Evolutionary conservation across 2,888 invertebrate species (phyloP), one percentile per base, ranked within the genome.

Genomic region (Luffia ferchaultella): DNA sequence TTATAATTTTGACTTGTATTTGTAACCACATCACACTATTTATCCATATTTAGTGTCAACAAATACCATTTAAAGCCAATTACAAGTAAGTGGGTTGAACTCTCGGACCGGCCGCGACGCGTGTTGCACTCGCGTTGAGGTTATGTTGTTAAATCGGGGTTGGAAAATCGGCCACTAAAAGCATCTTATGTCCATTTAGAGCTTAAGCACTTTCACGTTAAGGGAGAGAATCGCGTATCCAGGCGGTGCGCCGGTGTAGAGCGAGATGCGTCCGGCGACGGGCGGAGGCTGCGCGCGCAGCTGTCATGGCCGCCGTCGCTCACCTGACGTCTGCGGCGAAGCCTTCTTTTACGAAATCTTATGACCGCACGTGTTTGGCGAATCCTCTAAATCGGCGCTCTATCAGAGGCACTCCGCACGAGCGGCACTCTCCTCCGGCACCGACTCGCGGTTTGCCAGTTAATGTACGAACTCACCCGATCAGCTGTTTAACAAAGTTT

Each of bases 401-500:
- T 30, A 30, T 30, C 30, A 12, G 12, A 12, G 12, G 12, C 30
- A 3, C 30, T 30, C 30, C 30, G 30, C 30, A 30, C 30, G 30
- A 30, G 30, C 30, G 5, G 30, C 30, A 30, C 30, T 30, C 12
- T 30, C 30, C 12, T 30, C 12, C 30, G 30, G 30, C 30, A 30
- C 3, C 30, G 30, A 30, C 5, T 30, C 12, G 30, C 30, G 30
- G 30, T 30, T 30, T 30, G 3, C 30, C 30, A 30, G 3, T 7
- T 3, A n/a, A 5, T 9, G 3, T 9, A 16, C 43, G 3, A n/a
- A 42, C 43, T 42, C 43, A 30, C 30, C 46, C 68, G 72, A 82
- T 76, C 82, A 83, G 82, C 82, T 83, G 82, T 79, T 78, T 76
- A 74, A 67, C 68, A 82, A 82, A 80, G 76, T 74, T 78, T 16